Evolutionary conservation across 2,113 vertebrate genomes (phyloP).

Genomic region (Etheostoma spectabile): DNA sequence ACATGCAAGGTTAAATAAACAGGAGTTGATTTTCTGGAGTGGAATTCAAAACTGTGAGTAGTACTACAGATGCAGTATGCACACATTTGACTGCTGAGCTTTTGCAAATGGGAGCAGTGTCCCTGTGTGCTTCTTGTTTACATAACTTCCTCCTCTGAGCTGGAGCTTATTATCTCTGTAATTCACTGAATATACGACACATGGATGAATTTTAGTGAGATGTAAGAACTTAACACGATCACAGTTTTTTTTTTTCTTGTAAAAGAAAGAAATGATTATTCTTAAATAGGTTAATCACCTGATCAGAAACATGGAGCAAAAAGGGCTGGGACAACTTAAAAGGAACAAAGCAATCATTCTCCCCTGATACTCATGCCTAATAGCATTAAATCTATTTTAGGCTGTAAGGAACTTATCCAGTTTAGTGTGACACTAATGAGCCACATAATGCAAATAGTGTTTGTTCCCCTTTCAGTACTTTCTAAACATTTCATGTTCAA

Average conservation of each 20-base stretch:
- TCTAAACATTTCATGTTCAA: constrained; percentile 18
- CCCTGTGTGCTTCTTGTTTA: constrained; percentile 35
- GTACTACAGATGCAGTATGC: constrained; percentile 1
- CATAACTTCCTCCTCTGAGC: constrained; percentile 4
- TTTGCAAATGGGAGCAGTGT: constrained; percentile 21
- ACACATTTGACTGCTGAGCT: constrained; percentile 29
- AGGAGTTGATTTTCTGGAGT: constrained; percentile 15
- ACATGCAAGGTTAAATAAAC: constrained; percentile 53
- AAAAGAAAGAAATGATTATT: constrained; percentile 13
- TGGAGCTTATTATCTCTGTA: constrained; percentile 20
- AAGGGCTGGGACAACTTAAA: constrained; percentile 41
- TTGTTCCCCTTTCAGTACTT: constrained; percentile 28
- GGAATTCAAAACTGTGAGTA: constrained; percentile 9
- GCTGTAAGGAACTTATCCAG: constrained; percentile 42
- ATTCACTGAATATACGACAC: constrained; percentile 24
- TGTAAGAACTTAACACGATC: constrained; percentile 2
- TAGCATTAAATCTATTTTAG: constrained; percentile 57
- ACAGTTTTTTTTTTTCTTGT: neutral
- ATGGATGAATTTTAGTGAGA: constrained; percentile 7
- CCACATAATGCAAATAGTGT: constrained; percentile 52
- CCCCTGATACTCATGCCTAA: constrained; percentile 47
- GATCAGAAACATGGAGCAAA: constrained; percentile 41
- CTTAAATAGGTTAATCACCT: constrained; percentile 44
- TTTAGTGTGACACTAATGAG: constrained; percentile 60
- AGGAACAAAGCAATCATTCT: constrained; percentile 50